These are phyloP conservation scores for Exocentrus adspersus DNA, from an alignment of 2,888 invertebrate genomes.

Conservation along the genomic window DNA sequence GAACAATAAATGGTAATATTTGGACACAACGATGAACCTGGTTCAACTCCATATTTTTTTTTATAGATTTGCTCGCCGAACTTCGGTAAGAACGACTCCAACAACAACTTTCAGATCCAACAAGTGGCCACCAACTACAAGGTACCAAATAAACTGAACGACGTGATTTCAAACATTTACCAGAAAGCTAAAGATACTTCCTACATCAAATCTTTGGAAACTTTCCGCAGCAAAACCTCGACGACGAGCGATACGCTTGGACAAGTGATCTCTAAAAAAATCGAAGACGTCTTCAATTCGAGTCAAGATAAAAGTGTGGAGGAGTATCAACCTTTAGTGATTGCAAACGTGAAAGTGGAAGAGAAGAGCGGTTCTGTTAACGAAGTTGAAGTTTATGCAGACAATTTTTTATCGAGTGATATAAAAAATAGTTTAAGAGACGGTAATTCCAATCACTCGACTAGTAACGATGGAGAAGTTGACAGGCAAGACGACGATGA, in stretches of 20 bases:
- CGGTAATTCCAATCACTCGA: conserved; percentile 24
- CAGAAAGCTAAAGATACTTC: neutral
- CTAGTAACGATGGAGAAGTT: conserved; percentile 19
- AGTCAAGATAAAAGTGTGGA: neutral
- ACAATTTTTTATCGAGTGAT: neutral
- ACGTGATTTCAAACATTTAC: neutral
- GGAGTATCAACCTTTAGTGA: neutral
- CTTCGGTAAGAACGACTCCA: conserved; percentile 51
- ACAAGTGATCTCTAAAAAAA: neutral
- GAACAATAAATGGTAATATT: too few relatives aligned
- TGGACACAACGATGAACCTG: too few relatives aligned
- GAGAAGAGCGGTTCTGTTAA: neutral
- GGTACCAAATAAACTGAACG: conserved; percentile 15
- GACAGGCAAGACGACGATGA: conserved; percentile 31
- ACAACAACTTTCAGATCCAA: conserved; percentile 53
- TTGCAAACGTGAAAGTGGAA: neutral
- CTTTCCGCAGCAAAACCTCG: neutral
- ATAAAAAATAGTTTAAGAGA: conserved; percentile 27
- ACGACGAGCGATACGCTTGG: neutral
- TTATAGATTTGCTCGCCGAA: conserved; percentile 34
- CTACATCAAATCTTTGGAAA: neutral
- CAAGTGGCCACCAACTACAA: conserved; percentile 29
- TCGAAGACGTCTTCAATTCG: neutral
- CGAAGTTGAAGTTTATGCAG: neutral
- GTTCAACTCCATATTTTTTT: conserved; percentile 8